phyloP scores from a whole-genome alignment of 2,888 invertebrate genomes.

The Zelleria hepariella region DNA sequence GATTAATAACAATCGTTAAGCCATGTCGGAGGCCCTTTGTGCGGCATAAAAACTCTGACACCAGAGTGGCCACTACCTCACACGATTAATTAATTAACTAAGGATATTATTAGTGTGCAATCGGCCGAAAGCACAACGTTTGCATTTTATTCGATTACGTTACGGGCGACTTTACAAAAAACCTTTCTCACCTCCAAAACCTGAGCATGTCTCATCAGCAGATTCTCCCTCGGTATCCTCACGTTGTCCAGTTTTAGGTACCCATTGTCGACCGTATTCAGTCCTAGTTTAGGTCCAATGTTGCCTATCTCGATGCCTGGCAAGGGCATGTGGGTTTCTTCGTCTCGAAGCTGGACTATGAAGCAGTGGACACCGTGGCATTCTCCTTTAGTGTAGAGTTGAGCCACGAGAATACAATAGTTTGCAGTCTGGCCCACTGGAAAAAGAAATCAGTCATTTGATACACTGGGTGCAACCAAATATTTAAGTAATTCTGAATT shows the following conservation, averaged over 20 bases:
- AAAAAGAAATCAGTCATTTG: conserved; percentile 13
- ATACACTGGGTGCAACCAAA: too few relatives aligned
- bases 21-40: too few relatives aligned
- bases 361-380: conserved; percentile 92
- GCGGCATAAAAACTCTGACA: too few relatives aligned
- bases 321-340: conserved; percentile 86
- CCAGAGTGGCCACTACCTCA: too few relatives aligned
- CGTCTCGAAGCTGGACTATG: conserved; percentile 88
- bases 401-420: conserved; percentile 91
- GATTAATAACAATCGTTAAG: too few relatives aligned
- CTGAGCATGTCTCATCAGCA: conserved; percentile 94
- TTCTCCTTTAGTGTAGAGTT: conserved; percentile 82
- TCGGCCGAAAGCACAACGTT: too few relatives aligned
- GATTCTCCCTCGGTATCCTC: conserved; percentile 86
- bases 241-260: conserved; percentile 88
- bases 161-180: neutral
- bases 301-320: conserved; percentile 91
- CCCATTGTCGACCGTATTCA: conserved; percentile 91
- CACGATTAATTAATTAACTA: too few relatives aligned
- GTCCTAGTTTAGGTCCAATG: conserved; percentile 92
- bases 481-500: too few relatives aligned
- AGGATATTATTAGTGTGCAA: too few relatives aligned
- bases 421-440: conserved; percentile 92
- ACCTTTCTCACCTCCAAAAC: conserved; percentile 57
- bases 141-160: too few relatives aligned